Conservation (phyloP, 2,113 vertebrate species). For the Athene noctua region DNA sequence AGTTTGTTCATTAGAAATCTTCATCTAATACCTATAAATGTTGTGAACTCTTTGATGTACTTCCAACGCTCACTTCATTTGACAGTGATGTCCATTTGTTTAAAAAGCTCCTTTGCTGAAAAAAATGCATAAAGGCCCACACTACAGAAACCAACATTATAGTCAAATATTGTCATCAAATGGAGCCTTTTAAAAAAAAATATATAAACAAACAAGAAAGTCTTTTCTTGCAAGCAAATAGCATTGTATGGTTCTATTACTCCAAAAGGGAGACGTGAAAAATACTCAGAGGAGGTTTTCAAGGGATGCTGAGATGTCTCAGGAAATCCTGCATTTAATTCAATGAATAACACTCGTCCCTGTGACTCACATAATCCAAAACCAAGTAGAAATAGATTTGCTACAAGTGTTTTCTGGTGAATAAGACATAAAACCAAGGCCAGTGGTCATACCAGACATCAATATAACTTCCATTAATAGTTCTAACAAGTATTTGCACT, state of each 20-base stretch:
- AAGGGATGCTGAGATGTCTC: not conserved
- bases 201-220: not conserved
- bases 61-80: not conserved
- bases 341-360: not conserved
- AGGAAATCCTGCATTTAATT: not conserved
- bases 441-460: not conserved
- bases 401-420: not conserved
- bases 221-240: not conserved
- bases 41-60: not conserved
- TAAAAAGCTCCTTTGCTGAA: not conserved
- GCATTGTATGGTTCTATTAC: not conserved
- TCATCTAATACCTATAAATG: not conserved
- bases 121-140: not conserved
- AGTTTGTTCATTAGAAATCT: not conserved
- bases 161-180: not conserved
- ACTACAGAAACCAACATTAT: fast-evolving
- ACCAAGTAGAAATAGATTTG: not conserved
- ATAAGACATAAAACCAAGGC: not conserved
- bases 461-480: not conserved
- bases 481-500: not conserved
- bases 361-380: not conserved
- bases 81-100: not conserved
- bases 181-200: not conserved
- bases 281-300: not conserved
- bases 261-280: not conserved